Conservation (phyloP, 2,113 vertebrate species). For the Prietella phreatophila region DNA sequence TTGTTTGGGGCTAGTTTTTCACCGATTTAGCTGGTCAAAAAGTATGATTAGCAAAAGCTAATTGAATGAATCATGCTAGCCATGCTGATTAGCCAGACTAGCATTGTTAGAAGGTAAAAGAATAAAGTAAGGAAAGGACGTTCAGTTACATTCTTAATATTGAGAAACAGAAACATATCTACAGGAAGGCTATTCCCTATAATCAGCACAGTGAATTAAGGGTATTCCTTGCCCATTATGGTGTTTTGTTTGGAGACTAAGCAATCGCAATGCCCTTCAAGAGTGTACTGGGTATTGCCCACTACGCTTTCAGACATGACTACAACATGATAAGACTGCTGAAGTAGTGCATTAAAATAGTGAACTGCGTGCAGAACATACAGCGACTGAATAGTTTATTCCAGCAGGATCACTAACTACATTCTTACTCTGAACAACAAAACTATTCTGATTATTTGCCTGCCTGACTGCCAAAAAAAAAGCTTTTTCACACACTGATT, state of each 20-base stretch:
- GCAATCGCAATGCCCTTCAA: not conserved
- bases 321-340: not conserved
- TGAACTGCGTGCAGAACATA: not conserved
- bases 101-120: not conserved
- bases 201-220: not conserved
- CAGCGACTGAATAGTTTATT: not conserved
- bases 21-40: not conserved
- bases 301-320: not conserved
- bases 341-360: not conserved
- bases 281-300: slow-evolving; percentile 66
- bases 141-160: not conserved
- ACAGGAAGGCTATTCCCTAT: not conserved
- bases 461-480: not conserved
- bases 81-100: not conserved
- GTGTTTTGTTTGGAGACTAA: not conserved
- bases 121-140: not conserved
- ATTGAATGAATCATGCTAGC: not conserved
- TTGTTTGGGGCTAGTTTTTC: not conserved
- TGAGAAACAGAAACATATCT: not conserved
- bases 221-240: not conserved
- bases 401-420: not conserved
- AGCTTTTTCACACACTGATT: not conserved
- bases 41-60: not conserved
- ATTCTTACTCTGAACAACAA: not conserved
- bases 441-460: not conserved